These are phyloP conservation scores for Cisticola juncidis DNA, from an alignment of 2,113 vertebrate genomes.

Conservation along the genomic window DNA sequence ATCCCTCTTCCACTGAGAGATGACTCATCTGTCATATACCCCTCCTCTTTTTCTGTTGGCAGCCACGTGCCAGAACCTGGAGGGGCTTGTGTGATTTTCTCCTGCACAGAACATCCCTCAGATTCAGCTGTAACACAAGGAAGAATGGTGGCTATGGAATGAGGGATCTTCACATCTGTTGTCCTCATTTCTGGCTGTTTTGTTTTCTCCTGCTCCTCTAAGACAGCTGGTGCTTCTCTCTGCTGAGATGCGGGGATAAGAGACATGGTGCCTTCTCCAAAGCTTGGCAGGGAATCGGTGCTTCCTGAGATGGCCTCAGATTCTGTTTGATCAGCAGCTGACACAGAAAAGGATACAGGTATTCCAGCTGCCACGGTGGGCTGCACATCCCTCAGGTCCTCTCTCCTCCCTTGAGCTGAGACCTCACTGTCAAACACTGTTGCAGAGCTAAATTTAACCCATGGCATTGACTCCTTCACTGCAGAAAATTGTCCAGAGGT, in stretches of 20 bases:
- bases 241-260: neutral
- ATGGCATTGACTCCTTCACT: neutral
- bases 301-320: conserved; percentile 12
- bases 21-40: conserved; percentile 7
- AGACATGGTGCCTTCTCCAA: neutral
- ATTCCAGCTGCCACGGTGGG: neutral
- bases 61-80: neutral
- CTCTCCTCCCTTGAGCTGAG: neutral
- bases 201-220: conserved; percentile 19
- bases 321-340: conserved; percentile 6
- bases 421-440: neutral
- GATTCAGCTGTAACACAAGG: neutral
- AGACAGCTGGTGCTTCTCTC: neutral
- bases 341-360: conserved; percentile 39
- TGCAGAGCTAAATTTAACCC: neutral
- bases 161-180: neutral
- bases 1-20: neutral
- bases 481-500: neutral
- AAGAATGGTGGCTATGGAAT: neutral
- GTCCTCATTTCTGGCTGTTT: neutral
- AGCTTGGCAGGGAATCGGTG: neutral
- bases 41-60: neutral
- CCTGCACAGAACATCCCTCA: neutral
- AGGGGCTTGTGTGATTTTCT: neutral
- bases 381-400: conserved; percentile 22